phyloP scores from a whole-genome alignment of 2,797 vertebrate genomes.

The Phrynocephalus guinanensis region DNA sequence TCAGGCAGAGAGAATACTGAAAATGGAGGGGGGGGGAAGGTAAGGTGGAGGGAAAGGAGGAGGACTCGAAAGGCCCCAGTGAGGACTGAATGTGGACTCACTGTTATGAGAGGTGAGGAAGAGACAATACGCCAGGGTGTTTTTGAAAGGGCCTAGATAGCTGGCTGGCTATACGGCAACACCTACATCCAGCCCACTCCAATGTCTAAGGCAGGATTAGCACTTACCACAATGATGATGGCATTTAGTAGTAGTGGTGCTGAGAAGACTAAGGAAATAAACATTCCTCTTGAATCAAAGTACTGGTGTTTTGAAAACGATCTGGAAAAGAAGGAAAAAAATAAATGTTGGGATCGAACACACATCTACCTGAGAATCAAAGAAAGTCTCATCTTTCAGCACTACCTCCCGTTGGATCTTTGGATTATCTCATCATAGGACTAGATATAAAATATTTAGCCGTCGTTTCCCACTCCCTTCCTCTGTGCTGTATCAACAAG shows the following conservation, averaged over 20 bases:
- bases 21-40: no score
- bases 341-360: background rate
- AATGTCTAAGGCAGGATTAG: accelerated
- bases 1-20: background rate
- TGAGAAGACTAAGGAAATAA: constrained; percentile 93
- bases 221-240: constrained; percentile 91
- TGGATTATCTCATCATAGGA: no score
- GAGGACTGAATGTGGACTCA: background rate
- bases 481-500: no score
- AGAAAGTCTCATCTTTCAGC: no score
- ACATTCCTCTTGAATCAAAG: constrained; percentile 97
- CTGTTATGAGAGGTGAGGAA: background rate
- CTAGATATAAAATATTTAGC: no score
- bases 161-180: background rate
- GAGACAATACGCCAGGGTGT: no score
- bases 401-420: no score
- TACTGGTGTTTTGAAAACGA: constrained; percentile 93
- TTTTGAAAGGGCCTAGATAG: background rate
- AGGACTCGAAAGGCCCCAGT: background rate
- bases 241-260: constrained; percentile 89
- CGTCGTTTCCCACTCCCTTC: no score
- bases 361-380: background rate
- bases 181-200: background rate
- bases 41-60: background rate
- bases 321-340: constrained; percentile 75